phyloP scores from a whole-genome alignment of 2,797 vertebrate genomes.

The Strix occidentalis region DNA sequence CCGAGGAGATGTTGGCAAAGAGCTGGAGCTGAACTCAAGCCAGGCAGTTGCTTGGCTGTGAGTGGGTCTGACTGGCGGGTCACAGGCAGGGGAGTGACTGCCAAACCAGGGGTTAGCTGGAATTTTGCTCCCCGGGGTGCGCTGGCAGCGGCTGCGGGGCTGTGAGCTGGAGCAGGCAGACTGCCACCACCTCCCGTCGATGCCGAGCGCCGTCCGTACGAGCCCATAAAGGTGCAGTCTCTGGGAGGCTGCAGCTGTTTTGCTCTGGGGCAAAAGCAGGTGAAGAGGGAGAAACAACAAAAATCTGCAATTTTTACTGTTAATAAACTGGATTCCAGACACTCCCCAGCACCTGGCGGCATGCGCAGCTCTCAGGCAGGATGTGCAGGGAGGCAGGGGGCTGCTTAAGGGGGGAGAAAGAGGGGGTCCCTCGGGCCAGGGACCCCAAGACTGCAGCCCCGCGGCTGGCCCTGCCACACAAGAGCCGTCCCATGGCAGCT shows the following conservation, averaged over 20 bases:
- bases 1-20: background rate
- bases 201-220: rapidly evolving
- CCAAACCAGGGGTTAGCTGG: background rate
- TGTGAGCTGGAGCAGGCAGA: background rate
- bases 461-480: background rate
- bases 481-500: background rate
- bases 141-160: background rate
- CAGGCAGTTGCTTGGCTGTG: background rate
- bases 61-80: background rate
- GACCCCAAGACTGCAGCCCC: background rate
- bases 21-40: background rate
- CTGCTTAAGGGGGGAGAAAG: background rate
- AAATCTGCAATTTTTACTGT: background rate
- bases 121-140: background rate
- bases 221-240: background rate
- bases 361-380: rapidly evolving
- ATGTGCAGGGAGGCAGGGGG: background rate
- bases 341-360: background rate
- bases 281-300: background rate
- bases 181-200: background rate
- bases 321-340: background rate
- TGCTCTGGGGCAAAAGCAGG: background rate
- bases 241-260: background rate
- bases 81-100: background rate
- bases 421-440: background rate